These are phyloP conservation scores for Hymenopus coronatus DNA, from an alignment of 2,888 invertebrate species.

Conservation along the genomic window DNA sequence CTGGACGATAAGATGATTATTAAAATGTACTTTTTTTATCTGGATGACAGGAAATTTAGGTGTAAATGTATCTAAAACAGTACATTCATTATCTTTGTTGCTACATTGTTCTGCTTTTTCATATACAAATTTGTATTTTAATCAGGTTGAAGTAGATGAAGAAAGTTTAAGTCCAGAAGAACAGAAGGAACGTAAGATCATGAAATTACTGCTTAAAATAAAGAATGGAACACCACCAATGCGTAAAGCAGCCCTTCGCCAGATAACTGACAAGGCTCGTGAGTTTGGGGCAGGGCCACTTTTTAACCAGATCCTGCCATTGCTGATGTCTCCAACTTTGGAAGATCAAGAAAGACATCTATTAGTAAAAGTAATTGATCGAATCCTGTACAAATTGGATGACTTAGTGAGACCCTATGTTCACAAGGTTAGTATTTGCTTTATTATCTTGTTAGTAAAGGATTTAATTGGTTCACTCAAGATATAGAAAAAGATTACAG, in stretches of 20 bases:
- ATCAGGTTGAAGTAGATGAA: conserved; percentile 89
- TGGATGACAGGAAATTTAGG: too few species aligned
- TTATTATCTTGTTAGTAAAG: not conserved
- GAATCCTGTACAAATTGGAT: conserved; percentile 96
- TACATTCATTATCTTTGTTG: too few species aligned
- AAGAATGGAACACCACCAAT: conserved; percentile 99
- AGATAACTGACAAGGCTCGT: conserved; percentile 97
- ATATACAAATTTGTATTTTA: not conserved
- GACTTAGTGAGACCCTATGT: conserved; percentile 98
- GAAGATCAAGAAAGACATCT: conserved; percentile 99
- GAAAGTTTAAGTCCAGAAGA: conserved; percentile 93
- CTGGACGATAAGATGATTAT: too few species aligned
- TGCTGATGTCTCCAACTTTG: conserved; percentile 99
- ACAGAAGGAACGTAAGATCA: conserved; percentile 97
- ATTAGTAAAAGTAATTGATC: conserved; percentile 97
- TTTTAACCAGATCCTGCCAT: conserved; percentile 97
- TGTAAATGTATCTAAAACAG: too few species aligned
- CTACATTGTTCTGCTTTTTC: not conserved
- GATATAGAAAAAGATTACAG: not conserved
- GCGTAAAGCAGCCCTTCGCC: conserved; percentile 95
- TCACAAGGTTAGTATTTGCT: conserved; percentile 71
- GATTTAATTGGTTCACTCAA: not conserved
- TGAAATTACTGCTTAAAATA: conserved; percentile 96
- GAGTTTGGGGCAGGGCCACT: conserved; percentile 98
- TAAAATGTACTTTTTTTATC: too few species aligned